Evolutionary conservation across 2,113 vertebrate species (phyloP).

Genomic region (Myrmophylax atrothorax): DNA sequence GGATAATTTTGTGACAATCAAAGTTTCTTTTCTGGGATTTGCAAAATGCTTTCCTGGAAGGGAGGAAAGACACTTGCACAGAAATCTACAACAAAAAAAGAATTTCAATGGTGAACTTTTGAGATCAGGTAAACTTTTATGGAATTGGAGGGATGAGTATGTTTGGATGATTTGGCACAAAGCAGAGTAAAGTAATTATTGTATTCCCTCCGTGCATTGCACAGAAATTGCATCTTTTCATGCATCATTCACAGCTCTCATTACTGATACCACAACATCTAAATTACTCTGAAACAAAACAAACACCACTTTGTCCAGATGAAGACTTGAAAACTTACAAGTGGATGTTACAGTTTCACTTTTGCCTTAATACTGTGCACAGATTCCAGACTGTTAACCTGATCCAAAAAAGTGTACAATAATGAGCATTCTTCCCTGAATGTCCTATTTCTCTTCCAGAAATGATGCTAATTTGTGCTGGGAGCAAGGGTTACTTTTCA

Average conservation of each 20-base stretch:
- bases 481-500: neutral
- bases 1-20: neutral
- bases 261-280: neutral
- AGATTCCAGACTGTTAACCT: neutral
- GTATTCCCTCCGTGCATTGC: constrained; percentile 1
- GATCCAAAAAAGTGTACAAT: neutral
- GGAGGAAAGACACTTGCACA: fast-evolving
- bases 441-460: neutral
- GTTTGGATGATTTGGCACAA: neutral
- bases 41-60: neutral
- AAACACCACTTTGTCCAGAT: neutral
- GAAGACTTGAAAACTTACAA: neutral
- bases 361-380: neutral
- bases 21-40: neutral
- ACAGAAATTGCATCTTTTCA: constrained; percentile 43
- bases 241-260: constrained; percentile 53
- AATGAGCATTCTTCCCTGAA: neutral
- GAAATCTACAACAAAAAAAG: neutral
- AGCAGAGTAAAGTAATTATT: constrained; percentile 8
- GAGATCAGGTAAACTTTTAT: neutral
- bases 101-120: neutral
- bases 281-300: constrained; percentile 18
- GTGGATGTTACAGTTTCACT: neutral
- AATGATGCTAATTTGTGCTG: neutral
- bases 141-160: neutral